Evolutionary conservation across 2,888 invertebrate genomes (phyloP).

Genomic region (Hyposoter dolosus): DNA sequence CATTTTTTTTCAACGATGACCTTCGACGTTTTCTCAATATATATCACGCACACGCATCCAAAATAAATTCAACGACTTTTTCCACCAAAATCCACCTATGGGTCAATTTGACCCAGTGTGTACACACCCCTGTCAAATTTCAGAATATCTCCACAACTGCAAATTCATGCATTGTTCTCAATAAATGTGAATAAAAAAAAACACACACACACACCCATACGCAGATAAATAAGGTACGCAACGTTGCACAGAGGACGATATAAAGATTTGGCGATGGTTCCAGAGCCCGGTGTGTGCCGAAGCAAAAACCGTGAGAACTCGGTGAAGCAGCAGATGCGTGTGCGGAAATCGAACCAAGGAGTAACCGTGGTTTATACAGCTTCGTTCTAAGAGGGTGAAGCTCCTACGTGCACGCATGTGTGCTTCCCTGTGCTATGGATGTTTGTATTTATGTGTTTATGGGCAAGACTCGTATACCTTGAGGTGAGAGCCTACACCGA

Average conservation of each 20-base stretch:
- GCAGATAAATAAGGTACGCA: conserved; percentile 2
- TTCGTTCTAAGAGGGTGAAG: conserved; percentile 49
- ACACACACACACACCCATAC: background rate
- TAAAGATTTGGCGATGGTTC: conserved; percentile 51
- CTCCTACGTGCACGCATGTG: background rate
- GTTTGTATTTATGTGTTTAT: background rate
- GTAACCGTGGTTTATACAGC: conserved; percentile 38
- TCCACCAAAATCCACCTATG: too few species aligned
- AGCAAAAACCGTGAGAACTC: conserved; percentile 75
- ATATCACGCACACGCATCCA: too few species aligned
- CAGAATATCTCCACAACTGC: background rate
- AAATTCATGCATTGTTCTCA: conserved; percentile 10
- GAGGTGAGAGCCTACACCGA: conserved; percentile 28
- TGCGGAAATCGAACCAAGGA: conserved; percentile 73
- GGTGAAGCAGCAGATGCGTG: conserved; percentile 74
- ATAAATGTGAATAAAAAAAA: conserved; percentile 2
- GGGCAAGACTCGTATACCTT: background rate
- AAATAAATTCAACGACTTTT: too few species aligned
- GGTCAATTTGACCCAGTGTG: too few species aligned
- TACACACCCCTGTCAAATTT: too few species aligned
- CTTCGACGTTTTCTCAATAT: too few species aligned
- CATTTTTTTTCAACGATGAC: too few species aligned
- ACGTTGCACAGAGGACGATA: conserved; percentile 29
- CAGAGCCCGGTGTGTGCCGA: conserved; percentile 64
- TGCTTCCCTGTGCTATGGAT: background rate